phyloP scores from a whole-genome alignment of 2,888 invertebrate species.

The Drosophila buzzatii region DNA sequence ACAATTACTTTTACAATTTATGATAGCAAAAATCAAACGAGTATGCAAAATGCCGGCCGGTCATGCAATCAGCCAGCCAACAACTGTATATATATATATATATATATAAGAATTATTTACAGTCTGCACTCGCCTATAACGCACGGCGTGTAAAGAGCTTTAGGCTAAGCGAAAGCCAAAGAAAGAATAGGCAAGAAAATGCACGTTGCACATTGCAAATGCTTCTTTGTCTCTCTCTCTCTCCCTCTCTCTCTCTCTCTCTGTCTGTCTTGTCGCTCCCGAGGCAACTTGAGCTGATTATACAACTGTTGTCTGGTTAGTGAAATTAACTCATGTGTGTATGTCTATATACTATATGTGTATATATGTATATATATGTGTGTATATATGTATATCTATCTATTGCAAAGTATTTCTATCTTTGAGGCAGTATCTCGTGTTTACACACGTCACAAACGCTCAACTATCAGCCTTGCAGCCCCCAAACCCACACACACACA shows the following conservation, averaged over 20 bases:
- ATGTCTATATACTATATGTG: conserved; percentile 2
- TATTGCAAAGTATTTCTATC: conserved; percentile 8
- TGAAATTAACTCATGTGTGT: conserved; percentile 11
- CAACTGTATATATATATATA: not conserved
- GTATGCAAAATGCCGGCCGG: conserved; percentile 38
- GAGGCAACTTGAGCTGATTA: conserved; percentile 34
- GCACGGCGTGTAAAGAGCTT: conserved; percentile 16
- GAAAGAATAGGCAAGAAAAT: not conserved
- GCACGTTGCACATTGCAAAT: conserved; percentile 32
- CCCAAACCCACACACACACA: not conserved
- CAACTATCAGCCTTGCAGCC: conserved; percentile 34
- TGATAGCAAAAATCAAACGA: not conserved
- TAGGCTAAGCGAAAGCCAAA: not conserved
- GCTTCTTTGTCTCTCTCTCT: not conserved
- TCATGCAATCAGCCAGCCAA: not conserved
- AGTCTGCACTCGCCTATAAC: not conserved
- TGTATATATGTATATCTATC: not conserved
- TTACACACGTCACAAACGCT: conserved; percentile 39
- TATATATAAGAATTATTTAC: conserved; percentile 1
- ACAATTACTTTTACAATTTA: not conserved
- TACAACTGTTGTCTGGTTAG: conserved; percentile 23
- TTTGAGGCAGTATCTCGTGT: conserved; percentile 36
- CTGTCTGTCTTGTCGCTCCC: not conserved
- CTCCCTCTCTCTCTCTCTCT: not conserved
- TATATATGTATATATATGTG: not conserved